These are phyloP conservation scores for Chironomus tepperi DNA, from an alignment of 1,140 invertebrate genomes.

Conservation along the genomic window DNA sequence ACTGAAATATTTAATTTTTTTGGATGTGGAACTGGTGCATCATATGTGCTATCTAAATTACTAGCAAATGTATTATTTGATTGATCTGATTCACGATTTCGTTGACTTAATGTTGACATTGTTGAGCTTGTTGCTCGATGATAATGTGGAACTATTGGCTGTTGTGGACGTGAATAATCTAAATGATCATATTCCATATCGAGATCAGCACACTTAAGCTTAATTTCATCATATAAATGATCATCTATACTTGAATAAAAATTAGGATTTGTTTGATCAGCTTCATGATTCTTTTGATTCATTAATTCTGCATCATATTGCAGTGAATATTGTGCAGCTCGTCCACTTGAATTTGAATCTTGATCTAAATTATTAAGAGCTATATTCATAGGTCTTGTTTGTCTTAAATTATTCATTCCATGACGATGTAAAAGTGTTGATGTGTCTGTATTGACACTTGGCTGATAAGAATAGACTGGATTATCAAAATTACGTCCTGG, in stretches of 20 bases:
- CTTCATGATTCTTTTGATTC: slow-evolving; percentile 68
- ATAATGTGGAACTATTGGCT: slow-evolving; percentile 73
- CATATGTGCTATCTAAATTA: background rate
- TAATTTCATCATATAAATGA: slow-evolving; percentile 87
- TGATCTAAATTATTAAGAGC: slow-evolving; percentile 36
- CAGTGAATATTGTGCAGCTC: slow-evolving; percentile 41
- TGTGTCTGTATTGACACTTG: slow-evolving; percentile 46
- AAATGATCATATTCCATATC: slow-evolving; percentile 74
- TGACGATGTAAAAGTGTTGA: slow-evolving; percentile 52
- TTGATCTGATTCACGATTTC: background rate
- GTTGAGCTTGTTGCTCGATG: slow-evolving; percentile 43
- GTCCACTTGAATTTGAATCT: slow-evolving; percentile 30
- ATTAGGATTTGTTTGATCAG: slow-evolving; percentile 75
- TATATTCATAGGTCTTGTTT: slow-evolving; percentile 50
- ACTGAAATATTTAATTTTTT: slow-evolving; percentile 13
- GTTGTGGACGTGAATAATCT: slow-evolving; percentile 71
- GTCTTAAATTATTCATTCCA: slow-evolving; percentile 49
- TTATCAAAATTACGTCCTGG: slow-evolving; percentile 81
- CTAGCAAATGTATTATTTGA: background rate
- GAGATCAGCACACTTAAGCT: slow-evolving; percentile 59
- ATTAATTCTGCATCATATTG: slow-evolving; percentile 47
- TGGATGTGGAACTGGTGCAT: slow-evolving; percentile 7
- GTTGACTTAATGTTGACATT: background rate
- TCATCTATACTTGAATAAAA: slow-evolving; percentile 75
- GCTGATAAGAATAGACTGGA: slow-evolving; percentile 76